Percentiles rank a stretch among this genome's conserved stretches.
Evolutionary conservation across 37 sponge, comb jelly and placozoan species (phyloP).

Genomic region (Aplysina aerophoba): DNA sequence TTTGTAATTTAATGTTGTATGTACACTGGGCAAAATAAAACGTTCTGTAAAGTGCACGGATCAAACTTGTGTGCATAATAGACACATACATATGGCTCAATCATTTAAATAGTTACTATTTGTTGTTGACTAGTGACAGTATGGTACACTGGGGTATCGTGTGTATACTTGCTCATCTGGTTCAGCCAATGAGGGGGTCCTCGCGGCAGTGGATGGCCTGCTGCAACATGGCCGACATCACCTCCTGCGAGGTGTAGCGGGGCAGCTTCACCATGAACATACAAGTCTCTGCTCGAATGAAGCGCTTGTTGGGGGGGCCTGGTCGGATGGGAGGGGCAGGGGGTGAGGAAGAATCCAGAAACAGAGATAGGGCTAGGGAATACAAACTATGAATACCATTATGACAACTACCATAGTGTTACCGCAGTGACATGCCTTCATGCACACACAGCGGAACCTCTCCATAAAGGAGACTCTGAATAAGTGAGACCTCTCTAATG

Average conservation of each 20-base stretch:
- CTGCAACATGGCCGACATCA: conserved; percentile 84
- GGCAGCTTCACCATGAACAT: conserved; percentile 98
- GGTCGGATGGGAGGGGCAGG: conserved; percentile 2
- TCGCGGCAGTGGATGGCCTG: conserved; percentile 94
- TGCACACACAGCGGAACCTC: conserved; percentile 5
- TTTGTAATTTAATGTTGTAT: no score
- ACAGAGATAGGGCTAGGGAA: no score
- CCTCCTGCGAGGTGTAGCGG: conserved; percentile 83
- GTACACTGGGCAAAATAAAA: no score
- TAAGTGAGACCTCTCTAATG: no score
- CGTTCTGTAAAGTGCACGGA: no score
- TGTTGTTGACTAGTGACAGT: no score
- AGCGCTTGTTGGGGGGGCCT: conserved; percentile 87
- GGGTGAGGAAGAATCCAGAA: background rate
- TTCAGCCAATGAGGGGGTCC: conserved; percentile 92
- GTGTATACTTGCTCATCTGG: background rate
- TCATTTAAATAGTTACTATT: no score
- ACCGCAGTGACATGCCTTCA: background rate
- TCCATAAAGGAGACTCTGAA: no score
- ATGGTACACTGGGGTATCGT: no score
- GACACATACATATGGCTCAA: no score
- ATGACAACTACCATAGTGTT: background rate
- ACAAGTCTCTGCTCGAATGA: conserved; percentile 95
- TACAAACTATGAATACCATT: no score
- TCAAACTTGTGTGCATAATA: no score